Conservation (phyloP, 2,113 vertebrate genomes). For the Tragelaphus imberbis region DNA sequence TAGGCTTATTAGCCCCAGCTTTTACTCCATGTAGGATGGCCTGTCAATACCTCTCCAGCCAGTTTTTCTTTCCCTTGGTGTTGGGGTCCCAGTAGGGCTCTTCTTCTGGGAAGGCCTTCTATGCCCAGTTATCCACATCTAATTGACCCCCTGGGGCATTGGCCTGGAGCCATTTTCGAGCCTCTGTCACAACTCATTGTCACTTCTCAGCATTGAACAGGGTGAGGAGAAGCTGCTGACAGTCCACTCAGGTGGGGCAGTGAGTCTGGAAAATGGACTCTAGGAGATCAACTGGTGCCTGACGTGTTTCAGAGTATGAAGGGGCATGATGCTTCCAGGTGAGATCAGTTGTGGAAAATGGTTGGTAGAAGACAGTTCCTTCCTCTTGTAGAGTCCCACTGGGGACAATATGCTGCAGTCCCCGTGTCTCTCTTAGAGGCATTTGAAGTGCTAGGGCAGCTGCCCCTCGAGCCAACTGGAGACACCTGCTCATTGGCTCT, state of each 20-base stretch:
- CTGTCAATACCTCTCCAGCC: background rate
- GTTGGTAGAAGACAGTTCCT: background rate
- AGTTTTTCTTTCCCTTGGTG: background rate
- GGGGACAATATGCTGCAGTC: background rate
- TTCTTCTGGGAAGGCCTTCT: background rate
- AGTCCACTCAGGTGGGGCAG: background rate
- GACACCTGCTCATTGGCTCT: background rate
- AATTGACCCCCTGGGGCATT: background rate
- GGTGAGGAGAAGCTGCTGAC: background rate
- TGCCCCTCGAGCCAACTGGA: background rate
- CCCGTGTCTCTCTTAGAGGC: background rate
- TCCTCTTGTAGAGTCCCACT: background rate
- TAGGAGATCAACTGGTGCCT: background rate
- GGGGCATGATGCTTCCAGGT: background rate
- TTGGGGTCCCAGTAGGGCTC: background rate
- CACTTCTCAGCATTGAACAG: background rate
- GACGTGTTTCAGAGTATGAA: background rate
- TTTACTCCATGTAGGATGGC: background rate
- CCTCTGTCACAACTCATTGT: rapidly evolving
- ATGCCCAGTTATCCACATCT: background rate
- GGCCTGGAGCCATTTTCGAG: background rate
- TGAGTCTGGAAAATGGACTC: background rate
- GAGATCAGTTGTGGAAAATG: background rate
- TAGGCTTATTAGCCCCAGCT: background rate
- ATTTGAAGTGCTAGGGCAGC: background rate